Evolutionary conservation across 2,797 vertebrate genomes (phyloP).

Genomic region (Chelonia mydas): DNA sequence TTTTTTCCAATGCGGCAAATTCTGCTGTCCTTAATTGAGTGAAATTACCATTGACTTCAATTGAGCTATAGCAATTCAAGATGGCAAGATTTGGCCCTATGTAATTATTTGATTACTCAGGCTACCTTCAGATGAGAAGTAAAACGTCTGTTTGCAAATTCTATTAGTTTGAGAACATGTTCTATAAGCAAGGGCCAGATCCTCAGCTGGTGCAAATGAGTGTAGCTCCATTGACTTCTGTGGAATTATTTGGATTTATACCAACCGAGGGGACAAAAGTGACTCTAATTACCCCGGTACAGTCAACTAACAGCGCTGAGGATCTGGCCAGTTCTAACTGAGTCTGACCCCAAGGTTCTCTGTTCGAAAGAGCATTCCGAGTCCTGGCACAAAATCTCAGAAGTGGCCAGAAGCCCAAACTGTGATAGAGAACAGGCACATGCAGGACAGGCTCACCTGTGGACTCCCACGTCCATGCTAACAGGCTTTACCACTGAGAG

Average conservation of each 20-base stretch:
- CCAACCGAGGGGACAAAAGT: not conserved
- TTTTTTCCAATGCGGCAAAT: not conserved
- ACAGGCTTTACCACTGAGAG: not conserved
- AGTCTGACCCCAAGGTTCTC: not conserved
- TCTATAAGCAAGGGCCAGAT: no score
- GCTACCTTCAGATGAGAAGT: not conserved
- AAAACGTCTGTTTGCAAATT: not conserved
- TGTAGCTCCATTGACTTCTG: not conserved
- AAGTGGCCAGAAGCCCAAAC: no score
- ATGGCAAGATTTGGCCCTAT: not conserved
- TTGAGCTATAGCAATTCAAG: not conserved
- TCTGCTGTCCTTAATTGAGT: not conserved
- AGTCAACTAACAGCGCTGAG: not conserved
- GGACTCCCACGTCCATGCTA: not conserved
- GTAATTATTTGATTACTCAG: not conserved
- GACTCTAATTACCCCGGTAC: not conserved
- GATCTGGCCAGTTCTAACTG: not conserved
- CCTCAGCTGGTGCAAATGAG: not conserved
- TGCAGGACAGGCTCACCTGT: not conserved
- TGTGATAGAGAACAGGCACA: not conserved
- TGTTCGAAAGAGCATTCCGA: not conserved
- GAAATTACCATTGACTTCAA: not conserved
- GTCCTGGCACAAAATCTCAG: not conserved
- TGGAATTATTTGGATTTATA: not conserved
- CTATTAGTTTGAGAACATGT: not conserved